phyloP scores from a whole-genome alignment of 1,140 invertebrate genomes.

The Nebria ingens region DNA sequence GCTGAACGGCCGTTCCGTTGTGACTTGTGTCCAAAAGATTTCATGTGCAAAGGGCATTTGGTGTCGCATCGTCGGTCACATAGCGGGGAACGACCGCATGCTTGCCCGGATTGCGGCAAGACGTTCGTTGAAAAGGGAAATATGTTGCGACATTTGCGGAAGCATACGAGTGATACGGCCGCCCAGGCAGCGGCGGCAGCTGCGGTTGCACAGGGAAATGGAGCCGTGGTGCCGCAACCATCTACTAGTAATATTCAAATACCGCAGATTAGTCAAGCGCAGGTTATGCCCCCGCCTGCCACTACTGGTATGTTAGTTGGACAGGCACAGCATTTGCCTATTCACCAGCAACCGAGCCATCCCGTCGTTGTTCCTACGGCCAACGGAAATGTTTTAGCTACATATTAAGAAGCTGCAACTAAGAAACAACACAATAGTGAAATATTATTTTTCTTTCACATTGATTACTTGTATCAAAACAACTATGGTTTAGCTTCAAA shows the following conservation, averaged over 20 bases:
- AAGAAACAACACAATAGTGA: no score
- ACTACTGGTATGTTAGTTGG: conserved; percentile 18
- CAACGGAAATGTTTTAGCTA: conserved; percentile 31
- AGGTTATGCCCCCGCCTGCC: conserved; percentile 14
- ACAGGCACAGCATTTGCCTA: conserved; percentile 23
- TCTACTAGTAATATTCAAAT: conserved; percentile 10
- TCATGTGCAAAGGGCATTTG: conserved; percentile 92
- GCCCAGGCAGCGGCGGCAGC: conserved; percentile 16
- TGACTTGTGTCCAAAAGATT: conserved; percentile 93
- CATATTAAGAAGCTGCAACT: conserved; percentile 21
- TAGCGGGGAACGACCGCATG: conserved; percentile 72
- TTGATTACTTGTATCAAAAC: no score
- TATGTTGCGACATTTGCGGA: conserved; percentile 49
- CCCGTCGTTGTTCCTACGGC: conserved; percentile 30
- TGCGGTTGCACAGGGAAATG: not conserved
- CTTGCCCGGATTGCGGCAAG: conserved; percentile 63
- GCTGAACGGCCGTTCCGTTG: conserved; percentile 88
- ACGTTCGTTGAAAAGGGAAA: conserved; percentile 69
- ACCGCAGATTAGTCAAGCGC: not conserved
- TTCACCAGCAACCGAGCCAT: conserved; percentile 27
- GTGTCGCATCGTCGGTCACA: conserved; percentile 82
- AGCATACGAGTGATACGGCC: conserved; percentile 35
- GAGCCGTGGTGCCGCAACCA: not conserved
- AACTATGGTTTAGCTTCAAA: no score
- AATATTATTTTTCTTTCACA: no score